Percentiles rank a stretch among this genome's conserved stretches.
Evolutionary conservation across 2,888 invertebrate species (phyloP).

Genomic region (Caenorhabditis sp.): DNA sequence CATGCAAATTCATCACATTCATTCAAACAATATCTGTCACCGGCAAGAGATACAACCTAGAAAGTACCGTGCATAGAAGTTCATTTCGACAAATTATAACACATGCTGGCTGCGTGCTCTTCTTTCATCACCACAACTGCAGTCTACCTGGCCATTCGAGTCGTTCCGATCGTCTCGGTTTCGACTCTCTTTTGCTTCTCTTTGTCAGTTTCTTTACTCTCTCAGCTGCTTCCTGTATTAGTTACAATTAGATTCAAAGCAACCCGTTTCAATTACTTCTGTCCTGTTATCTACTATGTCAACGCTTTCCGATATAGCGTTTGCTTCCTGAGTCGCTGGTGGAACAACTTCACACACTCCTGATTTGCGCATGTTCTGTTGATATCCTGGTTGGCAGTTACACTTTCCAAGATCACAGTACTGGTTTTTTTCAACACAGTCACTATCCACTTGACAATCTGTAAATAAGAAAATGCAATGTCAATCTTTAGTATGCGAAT

Average conservation of each 20-base stretch:
- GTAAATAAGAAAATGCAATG: slow-evolving; percentile 33
- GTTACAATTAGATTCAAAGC: no score
- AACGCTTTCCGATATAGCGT: no score
- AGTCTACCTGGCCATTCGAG: slow-evolving; percentile 80
- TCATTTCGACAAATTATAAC: slow-evolving; percentile 4
- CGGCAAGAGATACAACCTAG: slow-evolving; percentile 36
- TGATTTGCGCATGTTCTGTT: slow-evolving; percentile 71
- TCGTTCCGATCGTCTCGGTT: slow-evolving; percentile 73
- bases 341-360: slow-evolving; percentile 64
- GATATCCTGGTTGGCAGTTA: slow-evolving; percentile 75
- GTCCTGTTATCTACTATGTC: background rate
- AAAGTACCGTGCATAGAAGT: slow-evolving; percentile 42
- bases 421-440: slow-evolving; percentile 75
- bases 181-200: slow-evolving; percentile 55
- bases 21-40: slow-evolving; percentile 47
- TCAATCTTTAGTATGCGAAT: background rate
- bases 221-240: slow-evolving; percentile 30
- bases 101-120: slow-evolving; percentile 26
- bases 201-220: background rate
- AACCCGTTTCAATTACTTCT: no score
- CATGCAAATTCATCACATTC: slow-evolving; percentile 40
- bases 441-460: slow-evolving; percentile 75
- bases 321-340: no score
- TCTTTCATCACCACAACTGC: slow-evolving; percentile 39
- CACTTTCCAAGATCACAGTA: slow-evolving; percentile 80